These are phyloP conservation scores for Bactericera cockerelli DNA, from an alignment of 1,140 invertebrate genomes.

Conservation along the genomic window DNA sequence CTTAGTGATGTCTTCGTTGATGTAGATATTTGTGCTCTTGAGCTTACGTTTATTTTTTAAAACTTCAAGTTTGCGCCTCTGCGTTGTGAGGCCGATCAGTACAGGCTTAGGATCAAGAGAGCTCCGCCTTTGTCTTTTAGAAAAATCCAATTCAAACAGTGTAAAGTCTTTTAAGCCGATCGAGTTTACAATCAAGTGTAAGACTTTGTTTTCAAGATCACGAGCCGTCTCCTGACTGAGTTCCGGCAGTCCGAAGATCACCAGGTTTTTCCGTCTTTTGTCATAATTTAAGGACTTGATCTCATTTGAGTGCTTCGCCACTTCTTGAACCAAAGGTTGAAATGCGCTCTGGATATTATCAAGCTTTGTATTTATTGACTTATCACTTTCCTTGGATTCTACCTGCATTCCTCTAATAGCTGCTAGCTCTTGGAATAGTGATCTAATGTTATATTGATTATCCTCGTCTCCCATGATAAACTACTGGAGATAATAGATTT, in stretches of 20 bases:
- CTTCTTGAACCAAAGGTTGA: no score
- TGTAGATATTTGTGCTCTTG: not conserved
- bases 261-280: no score
- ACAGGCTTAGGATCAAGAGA: not conserved
- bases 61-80: not conserved
- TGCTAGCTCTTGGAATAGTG: not conserved
- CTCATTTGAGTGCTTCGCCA: no score
- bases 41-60: not conserved
- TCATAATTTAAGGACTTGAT: no score
- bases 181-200: not conserved
- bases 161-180: not conserved
- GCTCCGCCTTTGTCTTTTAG: not conserved
- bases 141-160: not conserved
- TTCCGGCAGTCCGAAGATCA: no score
- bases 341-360: not conserved
- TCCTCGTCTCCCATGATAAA: not conserved
- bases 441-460: not conserved
- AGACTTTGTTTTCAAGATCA: not conserved
- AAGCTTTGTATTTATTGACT: not conserved
- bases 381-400: not conserved
- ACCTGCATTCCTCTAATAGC: not conserved
- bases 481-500: no score
- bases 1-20: no score
- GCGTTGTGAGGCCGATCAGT: not conserved
- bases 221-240: not conserved